Conservation (phyloP, 2,797 vertebrate species). For the Sebastes hopkinsi region DNA sequence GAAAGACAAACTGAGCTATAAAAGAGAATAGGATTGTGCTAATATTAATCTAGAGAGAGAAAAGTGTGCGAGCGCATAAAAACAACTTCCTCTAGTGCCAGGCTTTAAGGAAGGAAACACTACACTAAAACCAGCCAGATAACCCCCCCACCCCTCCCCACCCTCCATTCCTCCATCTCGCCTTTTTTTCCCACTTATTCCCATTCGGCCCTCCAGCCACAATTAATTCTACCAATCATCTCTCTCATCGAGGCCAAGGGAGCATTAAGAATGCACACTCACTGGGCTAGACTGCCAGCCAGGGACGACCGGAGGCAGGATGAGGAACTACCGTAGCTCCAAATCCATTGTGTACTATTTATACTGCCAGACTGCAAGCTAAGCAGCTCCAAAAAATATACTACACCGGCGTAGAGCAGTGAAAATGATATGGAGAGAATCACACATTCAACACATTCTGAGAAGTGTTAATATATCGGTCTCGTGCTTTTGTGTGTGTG, state of each 20-base stretch:
- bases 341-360: constrained; percentile 52
- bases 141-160: neutral
- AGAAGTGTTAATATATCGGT: constrained; percentile 49
- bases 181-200: constrained; percentile 52
- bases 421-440: constrained; percentile 22
- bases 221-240: constrained; percentile 84
- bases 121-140: constrained; percentile 56
- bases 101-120: constrained; percentile 49
- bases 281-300: constrained; percentile 60
- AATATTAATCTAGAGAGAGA: constrained; percentile 53
- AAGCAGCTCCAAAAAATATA: constrained; percentile 48
- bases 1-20: constrained; percentile 57
- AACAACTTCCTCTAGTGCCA: constrained; percentile 44
- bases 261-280: constrained; percentile 82
- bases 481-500: neutral
- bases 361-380: constrained; percentile 62
- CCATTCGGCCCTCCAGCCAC: constrained; percentile 79
- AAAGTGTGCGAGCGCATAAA: constrained; percentile 33
- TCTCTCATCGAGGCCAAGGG: constrained; percentile 72
- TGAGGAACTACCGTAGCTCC: constrained; percentile 46
- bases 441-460: constrained; percentile 45
- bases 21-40: constrained; percentile 55
- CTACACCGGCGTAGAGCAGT: neutral
- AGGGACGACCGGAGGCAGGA: constrained; percentile 60
- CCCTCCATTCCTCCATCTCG: constrained; percentile 17